Percentiles rank a stretch among this genome's conserved stretches.
phyloP scores from a whole-genome alignment of 92 coral and sea anemone species.

The Epizoanthus scotinus region DNA sequence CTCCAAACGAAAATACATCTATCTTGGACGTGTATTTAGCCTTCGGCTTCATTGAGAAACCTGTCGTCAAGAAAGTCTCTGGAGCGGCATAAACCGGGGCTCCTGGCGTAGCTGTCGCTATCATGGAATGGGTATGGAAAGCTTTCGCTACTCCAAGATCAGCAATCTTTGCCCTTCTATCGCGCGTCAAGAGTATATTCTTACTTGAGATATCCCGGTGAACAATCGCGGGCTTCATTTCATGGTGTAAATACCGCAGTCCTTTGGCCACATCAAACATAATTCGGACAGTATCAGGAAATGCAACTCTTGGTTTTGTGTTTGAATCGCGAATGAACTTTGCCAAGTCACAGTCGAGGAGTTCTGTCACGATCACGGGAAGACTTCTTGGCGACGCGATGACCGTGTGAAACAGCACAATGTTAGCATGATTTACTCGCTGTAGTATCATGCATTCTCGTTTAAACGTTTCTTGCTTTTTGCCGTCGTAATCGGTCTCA shows the following conservation, averaged over 20 bases:
- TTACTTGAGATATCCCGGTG: conserved; percentile 77
- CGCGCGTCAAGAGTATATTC: conserved; percentile 53
- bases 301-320: conserved; percentile 35
- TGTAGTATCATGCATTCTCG: conserved; percentile 62
- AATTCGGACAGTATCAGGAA: conserved; percentile 57
- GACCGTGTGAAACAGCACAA: conserved; percentile 66
- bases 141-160: conserved; percentile 73
- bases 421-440: conserved; percentile 49
- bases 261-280: conserved; percentile 71
- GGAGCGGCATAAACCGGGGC: conserved; percentile 74
- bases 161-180: conserved; percentile 64
- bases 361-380: conserved; percentile 68
- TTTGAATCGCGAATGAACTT: conserved; percentile 45
- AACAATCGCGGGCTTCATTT: conserved; percentile 41
- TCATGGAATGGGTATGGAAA: conserved; percentile 70
- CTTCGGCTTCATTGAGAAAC: conserved; percentile 36
- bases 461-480: conserved; percentile 38
- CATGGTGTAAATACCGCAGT: conserved; percentile 59
- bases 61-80: conserved; percentile 56
- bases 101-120: conserved; percentile 68
- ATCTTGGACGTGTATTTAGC: conserved; percentile 63
- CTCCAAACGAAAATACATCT: conserved; percentile 80
- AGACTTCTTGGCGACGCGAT: conserved; percentile 48
- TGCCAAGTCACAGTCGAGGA: conserved; percentile 54
- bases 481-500: conserved; percentile 57